phyloP scores from a whole-genome alignment of 2,888 invertebrate genomes.

The Caenorhabditis auriculariae region DNA sequence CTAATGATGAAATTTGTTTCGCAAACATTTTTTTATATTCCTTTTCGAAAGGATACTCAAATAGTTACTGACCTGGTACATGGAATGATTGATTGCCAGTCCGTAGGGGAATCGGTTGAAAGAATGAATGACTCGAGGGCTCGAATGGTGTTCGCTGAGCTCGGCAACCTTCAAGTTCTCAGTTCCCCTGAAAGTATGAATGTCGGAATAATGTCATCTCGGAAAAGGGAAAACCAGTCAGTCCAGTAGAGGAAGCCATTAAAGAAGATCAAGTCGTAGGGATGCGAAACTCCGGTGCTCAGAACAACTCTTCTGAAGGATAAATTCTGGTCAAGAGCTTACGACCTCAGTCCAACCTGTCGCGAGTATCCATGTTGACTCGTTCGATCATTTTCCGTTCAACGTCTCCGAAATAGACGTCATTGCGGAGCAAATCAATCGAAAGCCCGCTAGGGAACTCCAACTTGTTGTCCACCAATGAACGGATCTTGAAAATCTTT shows the following conservation, averaged over 20 bases:
- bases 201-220: neutral
- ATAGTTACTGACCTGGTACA: slow-evolving; percentile 19
- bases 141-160: slow-evolving; percentile 27
- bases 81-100: slow-evolving; percentile 44
- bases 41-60: no score
- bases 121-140: slow-evolving; percentile 29
- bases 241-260: slow-evolving; percentile 43
- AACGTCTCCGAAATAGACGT: slow-evolving; percentile 43
- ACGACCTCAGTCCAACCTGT: slow-evolving; percentile 9
- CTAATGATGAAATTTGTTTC: no score
- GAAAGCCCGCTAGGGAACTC: slow-evolving; percentile 34
- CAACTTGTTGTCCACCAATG: slow-evolving; percentile 40
- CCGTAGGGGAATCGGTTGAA: slow-evolving; percentile 44
- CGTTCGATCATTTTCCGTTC: slow-evolving; percentile 40
- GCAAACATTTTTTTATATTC: no score
- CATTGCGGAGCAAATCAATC: slow-evolving; percentile 38
- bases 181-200: slow-evolving; percentile 24
- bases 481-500: slow-evolving; percentile 24
- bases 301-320: slow-evolving; percentile 22
- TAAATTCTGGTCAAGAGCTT: no score
- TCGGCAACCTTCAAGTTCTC: slow-evolving; percentile 35
- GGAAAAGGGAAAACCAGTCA: slow-evolving; percentile 36
- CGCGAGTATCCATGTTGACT: slow-evolving; percentile 32
- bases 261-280: slow-evolving; percentile 41
- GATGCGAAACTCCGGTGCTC: slow-evolving; percentile 33